Percentiles rank a stretch among this genome's conserved stretches.
Conservation (phyloP, 1,140 invertebrate genomes). For the Oedothorax gibbosus region DNA sequence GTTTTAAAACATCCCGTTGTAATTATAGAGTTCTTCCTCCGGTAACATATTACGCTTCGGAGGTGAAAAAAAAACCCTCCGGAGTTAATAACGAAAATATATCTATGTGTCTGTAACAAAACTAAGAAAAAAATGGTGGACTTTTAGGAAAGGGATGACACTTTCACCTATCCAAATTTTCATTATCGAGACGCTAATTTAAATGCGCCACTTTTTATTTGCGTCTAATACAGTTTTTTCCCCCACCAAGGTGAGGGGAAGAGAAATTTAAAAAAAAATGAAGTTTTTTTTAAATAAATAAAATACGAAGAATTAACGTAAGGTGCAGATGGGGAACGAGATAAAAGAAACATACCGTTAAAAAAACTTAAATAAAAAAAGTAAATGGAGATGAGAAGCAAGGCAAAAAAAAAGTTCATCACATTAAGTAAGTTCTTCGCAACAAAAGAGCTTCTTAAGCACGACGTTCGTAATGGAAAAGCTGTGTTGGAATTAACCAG, state of each 20-base stretch:
- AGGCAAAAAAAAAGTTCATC: constrained; percentile 38
- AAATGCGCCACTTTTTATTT: constrained; percentile 43
- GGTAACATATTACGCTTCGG: constrained; percentile 18
- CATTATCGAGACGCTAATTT: constrained; percentile 59
- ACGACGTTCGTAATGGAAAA: constrained; percentile 57
- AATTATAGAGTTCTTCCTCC: constrained; percentile 34
- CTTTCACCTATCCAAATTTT: constrained; percentile 53
- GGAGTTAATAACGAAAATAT: constrained; percentile 36
- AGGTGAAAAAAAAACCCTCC: not conserved
- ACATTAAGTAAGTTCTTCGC: constrained; percentile 52
- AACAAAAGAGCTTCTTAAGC: constrained; percentile 53
- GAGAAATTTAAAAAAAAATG: constrained; percentile 12
- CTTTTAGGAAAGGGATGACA: constrained; percentile 33
- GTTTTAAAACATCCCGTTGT: constrained; percentile 57
- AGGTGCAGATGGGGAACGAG: constrained; percentile 44
- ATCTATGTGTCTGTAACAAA: constrained; percentile 18
- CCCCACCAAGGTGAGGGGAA: not conserved
- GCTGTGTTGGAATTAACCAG: constrained; percentile 60
- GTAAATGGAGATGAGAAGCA: not conserved
- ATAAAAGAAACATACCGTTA: not conserved
- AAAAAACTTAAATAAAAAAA: constrained; percentile 22
- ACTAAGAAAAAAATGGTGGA: not conserved
- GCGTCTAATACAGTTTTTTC: not conserved
- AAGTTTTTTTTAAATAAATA: constrained; percentile 35
- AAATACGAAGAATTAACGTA: constrained; percentile 44